A percentile compares a stretch with the other conserved stretches of the same genome.
phyloP scores from a whole-genome alignment of 1,140 invertebrate genomes.

The Apis cerana region DNA sequence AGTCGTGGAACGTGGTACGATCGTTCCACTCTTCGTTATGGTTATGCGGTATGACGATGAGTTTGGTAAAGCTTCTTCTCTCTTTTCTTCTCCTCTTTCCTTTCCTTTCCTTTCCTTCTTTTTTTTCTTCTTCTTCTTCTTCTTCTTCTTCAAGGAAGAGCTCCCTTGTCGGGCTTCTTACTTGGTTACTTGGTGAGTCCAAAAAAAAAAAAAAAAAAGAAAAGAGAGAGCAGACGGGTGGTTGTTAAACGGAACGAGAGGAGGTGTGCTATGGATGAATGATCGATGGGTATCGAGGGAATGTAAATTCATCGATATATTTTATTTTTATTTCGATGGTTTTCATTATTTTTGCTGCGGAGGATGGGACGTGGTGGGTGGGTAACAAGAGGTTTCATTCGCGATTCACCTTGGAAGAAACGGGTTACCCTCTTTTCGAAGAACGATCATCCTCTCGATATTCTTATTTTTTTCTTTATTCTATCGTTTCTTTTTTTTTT shows the following conservation, averaged over 20 bases:
- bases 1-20: background rate
- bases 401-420: no score
- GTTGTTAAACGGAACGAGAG: background rate
- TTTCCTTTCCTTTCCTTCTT: background rate
- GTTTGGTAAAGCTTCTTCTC: background rate
- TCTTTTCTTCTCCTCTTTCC: background rate
- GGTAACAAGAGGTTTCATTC: no score
- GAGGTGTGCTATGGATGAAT: background rate
- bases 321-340: background rate
- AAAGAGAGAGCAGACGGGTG: background rate
- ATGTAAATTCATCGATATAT: background rate
- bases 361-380: no score
- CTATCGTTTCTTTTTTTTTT: no score
- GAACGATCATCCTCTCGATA: no score
- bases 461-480: no score
- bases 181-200: background rate
- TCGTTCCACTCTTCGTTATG: background rate
- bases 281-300: background rate
- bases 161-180: no score
- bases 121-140: background rate
- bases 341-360: background rate
- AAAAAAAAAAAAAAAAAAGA: background rate
- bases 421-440: no score
- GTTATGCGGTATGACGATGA: background rate
- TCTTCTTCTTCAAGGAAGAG: background rate